A percentile compares a stretch with the other conserved stretches of the same genome.
These are phyloP conservation scores for Neosalanx taihuensis DNA, from an alignment of 2,797 vertebrate species.

Conservation along the genomic window DNA sequence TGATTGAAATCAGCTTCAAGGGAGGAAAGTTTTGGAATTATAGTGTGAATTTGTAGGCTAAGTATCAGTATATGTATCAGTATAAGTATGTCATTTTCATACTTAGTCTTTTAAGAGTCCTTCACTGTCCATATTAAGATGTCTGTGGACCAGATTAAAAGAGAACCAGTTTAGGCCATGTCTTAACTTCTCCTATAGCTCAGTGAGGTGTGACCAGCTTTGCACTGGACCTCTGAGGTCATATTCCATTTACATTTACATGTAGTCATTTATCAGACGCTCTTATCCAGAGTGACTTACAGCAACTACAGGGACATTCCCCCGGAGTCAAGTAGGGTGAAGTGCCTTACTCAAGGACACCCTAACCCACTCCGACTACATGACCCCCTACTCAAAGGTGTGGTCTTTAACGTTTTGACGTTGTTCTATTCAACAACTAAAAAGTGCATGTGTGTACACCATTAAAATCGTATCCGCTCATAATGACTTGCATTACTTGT, in stretches of 20 bases:
- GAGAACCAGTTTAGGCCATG: not conserved
- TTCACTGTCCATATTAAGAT: conserved; percentile 31
- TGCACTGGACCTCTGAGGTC: conserved; percentile 22
- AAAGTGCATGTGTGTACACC: not conserved
- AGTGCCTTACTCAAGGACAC: no score
- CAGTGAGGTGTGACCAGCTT: conserved; percentile 6
- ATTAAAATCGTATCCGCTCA: not conserved
- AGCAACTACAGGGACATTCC: no score
- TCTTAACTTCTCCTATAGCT: conserved; percentile 16
- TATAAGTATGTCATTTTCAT: not conserved
- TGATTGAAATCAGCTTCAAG: not conserved
- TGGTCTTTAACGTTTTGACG: conserved; percentile 23
- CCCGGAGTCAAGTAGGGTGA: no score
- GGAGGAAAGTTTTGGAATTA: no score
- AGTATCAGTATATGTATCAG: no score
- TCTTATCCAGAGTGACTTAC: no score
- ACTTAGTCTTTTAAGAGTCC: conserved; percentile 21
- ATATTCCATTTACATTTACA: not conserved
- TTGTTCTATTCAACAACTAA: not conserved
- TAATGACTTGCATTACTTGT: not conserved
- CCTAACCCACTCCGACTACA: not conserved
- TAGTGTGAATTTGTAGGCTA: no score
- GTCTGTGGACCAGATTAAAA: not conserved
- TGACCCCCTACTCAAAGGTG: conserved; percentile 35
- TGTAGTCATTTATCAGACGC: no score